phyloP scores from a whole-genome alignment of 1,140 invertebrate species.

The Sipha flava region DNA sequence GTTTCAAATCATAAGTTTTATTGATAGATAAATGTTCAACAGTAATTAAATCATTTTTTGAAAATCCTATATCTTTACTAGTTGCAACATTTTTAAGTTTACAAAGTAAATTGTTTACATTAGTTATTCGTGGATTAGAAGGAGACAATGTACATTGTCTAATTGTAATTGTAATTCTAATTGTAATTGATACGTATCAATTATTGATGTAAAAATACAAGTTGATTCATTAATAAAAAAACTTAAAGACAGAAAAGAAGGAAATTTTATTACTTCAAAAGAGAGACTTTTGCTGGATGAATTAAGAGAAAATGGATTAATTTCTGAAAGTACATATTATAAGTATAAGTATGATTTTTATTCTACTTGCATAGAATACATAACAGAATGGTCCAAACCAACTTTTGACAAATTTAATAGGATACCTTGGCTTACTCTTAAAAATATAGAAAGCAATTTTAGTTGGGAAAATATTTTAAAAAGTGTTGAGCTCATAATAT shows the following conservation, averaged over 20 bases:
- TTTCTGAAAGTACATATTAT: not conserved
- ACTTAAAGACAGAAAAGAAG: not conserved
- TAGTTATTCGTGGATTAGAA: not conserved
- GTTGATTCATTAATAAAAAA: not conserved
- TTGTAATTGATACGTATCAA: too few relatives aligned
- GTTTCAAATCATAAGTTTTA: not conserved
- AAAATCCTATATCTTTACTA: not conserved
- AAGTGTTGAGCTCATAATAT: not conserved
- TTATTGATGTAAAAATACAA: not conserved
- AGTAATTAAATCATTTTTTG: not conserved
- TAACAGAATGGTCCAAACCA: not conserved
- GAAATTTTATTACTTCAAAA: not conserved
- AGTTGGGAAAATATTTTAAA: not conserved
- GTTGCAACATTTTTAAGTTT: not conserved
- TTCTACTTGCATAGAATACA: not conserved
- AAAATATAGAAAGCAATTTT: not conserved
- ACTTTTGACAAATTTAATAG: not conserved
- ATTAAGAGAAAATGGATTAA: not conserved
- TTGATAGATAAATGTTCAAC: not conserved
- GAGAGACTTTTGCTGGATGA: not conserved
- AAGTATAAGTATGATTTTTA: not conserved
- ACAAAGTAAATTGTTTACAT: not conserved
- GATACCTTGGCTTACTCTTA: not conserved
- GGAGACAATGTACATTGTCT: too few relatives aligned
- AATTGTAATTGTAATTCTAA: too few relatives aligned